Evolutionary conservation across 2,888 invertebrate species (phyloP).

Genomic region (Linnaemya tessellans): DNA sequence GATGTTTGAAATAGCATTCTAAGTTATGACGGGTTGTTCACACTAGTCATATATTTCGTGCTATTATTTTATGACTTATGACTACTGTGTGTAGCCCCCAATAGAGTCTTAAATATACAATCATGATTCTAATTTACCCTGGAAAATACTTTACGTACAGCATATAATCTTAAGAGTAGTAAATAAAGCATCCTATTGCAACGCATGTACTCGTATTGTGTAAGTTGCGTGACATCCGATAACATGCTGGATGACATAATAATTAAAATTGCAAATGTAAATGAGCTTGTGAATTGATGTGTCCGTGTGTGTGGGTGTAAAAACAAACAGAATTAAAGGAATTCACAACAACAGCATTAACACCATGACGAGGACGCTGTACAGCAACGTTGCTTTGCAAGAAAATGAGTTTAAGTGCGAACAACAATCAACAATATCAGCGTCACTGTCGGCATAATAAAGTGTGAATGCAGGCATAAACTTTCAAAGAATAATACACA

Average conservation of each 20-base stretch:
- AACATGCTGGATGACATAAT: conserved; percentile 36
- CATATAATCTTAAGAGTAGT: too few relatives aligned
- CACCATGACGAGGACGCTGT: background rate
- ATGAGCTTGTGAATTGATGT: background rate
- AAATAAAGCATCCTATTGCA: background rate
- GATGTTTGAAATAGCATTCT: too few relatives aligned
- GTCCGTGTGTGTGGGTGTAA: background rate
- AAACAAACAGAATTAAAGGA: conserved; percentile 5
- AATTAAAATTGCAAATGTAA: conserved; percentile 48
- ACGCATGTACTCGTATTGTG: too few relatives aligned
- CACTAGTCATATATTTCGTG: too few relatives aligned
- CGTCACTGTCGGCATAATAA: conserved; percentile 19
- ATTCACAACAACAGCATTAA: background rate
- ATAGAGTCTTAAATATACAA: too few relatives aligned
- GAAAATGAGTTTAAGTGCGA: conserved; percentile 4
- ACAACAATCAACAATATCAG: background rate
- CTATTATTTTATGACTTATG: too few relatives aligned
- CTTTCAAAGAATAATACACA: conserved; percentile 7
- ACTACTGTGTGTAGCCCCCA: too few relatives aligned
- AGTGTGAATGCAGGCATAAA: conserved; percentile 24
- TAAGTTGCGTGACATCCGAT: conserved; percentile 13
- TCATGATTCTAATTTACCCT: too few relatives aligned
- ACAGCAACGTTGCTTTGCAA: background rate
- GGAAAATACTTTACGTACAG: too few relatives aligned
- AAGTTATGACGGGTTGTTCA: too few relatives aligned